phyloP scores from a whole-genome alignment of 2,797 vertebrate species.

The Ceryle rudis region DNA sequence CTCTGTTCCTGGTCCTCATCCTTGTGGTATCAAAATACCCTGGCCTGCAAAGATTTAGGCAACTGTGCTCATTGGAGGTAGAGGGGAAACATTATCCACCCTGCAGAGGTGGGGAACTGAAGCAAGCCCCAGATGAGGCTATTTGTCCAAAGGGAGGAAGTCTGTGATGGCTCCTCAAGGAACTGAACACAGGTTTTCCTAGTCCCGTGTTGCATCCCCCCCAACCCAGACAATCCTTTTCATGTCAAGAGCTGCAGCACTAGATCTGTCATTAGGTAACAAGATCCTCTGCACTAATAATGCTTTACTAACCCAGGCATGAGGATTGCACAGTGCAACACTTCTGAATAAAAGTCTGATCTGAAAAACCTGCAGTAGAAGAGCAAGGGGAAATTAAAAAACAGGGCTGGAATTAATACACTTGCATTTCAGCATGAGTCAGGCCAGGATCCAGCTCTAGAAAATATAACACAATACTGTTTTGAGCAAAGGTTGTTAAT shows the following conservation, averaged over 20 bases:
- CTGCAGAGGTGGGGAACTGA: not conserved
- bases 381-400: not conserved
- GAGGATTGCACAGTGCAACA: not conserved
- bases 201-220: not conserved
- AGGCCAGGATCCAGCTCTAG: not conserved
- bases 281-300: not conserved
- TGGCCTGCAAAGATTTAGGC: not conserved
- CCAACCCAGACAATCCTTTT: not conserved
- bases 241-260: not conserved
- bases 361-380: not conserved
- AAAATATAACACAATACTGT: not conserved
- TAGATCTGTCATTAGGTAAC: not conserved
- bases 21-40: not conserved
- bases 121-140: not conserved
- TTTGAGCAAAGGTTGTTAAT: not conserved
- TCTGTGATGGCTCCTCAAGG: not conserved
- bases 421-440: not conserved
- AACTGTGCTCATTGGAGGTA: not conserved
- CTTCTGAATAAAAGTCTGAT: not conserved
- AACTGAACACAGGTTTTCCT: not conserved
- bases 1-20: not conserved
- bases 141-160: slow-evolving; percentile 41
- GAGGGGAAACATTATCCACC: not conserved
- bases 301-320: not conserved
- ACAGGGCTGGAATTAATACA: not conserved